These are phyloP conservation scores for Petrocephalus sullivani DNA, from an alignment of 2,797 vertebrate genomes.

Conservation along the genomic window DNA sequence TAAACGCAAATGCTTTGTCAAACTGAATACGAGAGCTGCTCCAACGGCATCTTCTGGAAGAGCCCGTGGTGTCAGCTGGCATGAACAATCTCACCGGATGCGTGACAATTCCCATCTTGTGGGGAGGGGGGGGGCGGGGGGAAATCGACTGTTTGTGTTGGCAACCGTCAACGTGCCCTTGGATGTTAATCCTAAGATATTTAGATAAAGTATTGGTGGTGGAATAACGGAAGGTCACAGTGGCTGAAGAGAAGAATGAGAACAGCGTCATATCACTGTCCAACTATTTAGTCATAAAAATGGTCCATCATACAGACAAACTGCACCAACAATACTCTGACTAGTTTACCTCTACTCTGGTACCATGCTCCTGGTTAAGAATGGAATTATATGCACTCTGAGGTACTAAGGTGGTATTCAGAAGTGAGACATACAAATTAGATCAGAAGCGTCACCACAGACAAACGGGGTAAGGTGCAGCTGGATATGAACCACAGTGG, in stretches of 20 bases:
- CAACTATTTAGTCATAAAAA: neutral
- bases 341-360: neutral
- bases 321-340: neutral
- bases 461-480: neutral
- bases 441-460: neutral
- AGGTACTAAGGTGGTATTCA: neutral
- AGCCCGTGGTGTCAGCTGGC: neutral
- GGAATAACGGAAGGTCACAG: neutral
- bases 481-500: neutral
- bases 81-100: neutral
- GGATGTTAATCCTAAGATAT: neutral
- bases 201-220: neutral
- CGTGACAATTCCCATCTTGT: neutral
- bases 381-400: neutral
- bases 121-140: neutral
- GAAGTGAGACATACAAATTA: neutral
- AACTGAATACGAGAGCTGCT: neutral
- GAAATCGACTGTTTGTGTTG: neutral
- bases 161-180: neutral
- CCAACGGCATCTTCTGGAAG: neutral
- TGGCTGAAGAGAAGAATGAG: neutral
- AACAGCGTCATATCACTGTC: neutral
- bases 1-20: neutral
- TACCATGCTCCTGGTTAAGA: neutral
- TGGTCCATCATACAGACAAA: neutral